A percentile compares a stretch with the other conserved stretches of the same genome.
These are phyloP conservation scores for Toxonevra muliebris DNA, from an alignment of 2,888 invertebrate species.

Conservation along the genomic window DNA sequence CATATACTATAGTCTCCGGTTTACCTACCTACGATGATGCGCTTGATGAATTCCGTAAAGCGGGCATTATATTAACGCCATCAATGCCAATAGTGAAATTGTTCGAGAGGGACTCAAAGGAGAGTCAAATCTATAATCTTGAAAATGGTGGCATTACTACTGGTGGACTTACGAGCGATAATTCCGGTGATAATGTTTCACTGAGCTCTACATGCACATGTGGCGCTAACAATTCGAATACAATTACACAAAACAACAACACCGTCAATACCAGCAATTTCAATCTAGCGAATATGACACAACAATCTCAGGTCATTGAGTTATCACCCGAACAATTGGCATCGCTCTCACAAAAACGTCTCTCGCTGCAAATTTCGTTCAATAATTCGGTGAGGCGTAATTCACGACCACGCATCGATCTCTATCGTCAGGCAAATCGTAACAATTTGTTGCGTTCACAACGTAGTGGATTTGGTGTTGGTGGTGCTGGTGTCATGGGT, in stretches of 20 bases:
- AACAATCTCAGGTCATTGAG: conserved; percentile 57
- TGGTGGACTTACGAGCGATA: conserved; percentile 26
- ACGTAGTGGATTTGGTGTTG: conserved; percentile 47
- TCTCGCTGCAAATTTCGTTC: conserved; percentile 63
- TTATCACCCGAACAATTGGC: conserved; percentile 62
- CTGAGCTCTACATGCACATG: conserved; percentile 57
- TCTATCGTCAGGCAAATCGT: conserved; percentile 50
- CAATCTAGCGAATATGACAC: conserved; percentile 7
- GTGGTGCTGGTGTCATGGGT: conserved; percentile 43
- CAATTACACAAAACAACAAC: conserved; percentile 23
- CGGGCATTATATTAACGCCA: conserved; percentile 60
- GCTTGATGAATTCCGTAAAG: conserved; percentile 69
- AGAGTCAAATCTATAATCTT: conserved; percentile 35
- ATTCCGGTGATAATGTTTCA: conserved; percentile 51
- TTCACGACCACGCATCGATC: conserved; percentile 49
- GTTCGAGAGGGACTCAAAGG: conserved; percentile 52
- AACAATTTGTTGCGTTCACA: conserved; percentile 59
- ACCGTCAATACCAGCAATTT: not conserved
- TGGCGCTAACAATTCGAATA: conserved; percentile 27
- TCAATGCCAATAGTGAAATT: conserved; percentile 61
- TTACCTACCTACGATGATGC: conserved; percentile 73
- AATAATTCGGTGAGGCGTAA: conserved; percentile 55
- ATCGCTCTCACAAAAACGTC: conserved; percentile 60
- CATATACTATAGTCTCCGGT: conserved; percentile 73
- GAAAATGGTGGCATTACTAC: conserved; percentile 38